Base-by-base conservation (phyloP, 2,888 invertebrate genomes). In the Eristalis tenax region DNA sequence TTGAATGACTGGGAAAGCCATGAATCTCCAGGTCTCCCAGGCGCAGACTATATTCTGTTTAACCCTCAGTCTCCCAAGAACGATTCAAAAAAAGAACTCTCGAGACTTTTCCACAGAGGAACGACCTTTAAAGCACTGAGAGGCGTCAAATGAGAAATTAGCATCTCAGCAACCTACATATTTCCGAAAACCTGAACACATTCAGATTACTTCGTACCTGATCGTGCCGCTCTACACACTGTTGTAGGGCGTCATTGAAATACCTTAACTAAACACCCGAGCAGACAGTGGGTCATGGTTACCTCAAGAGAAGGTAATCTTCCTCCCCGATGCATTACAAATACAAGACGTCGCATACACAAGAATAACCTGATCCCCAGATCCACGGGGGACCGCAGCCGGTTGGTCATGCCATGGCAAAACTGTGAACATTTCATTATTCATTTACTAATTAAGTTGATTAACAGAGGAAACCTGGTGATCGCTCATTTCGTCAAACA, bases 391-490 rank as follows among this genome's bases (percentile, higher is more conserved):
- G n/a, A n/a, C 43, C 6, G 5, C 43, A 1, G 43, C n/a, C n/a
- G 6, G 43, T 5, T n/a, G 50, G 50, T 18, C 6, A 8, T 18
- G 50, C 8, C 18, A 6, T 18, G 18, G 8, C 50, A 50, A 18
- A 50, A 28, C 32, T 61, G 61, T 61, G 28, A 61, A 28, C 26
- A n/a, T 28, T 63, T 63, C 13, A 28, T 63, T 63, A 63, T 63
- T 32, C 63, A n/a, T 32, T 28, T 63, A 32, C 63, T n/a, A 63
- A 32, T 63, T 63, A 15, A 63, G n/a, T 63, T 32, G 18, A 63
- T 63, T 63, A 32, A 28, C 63, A 63, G 32, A 18, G 18, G 26
- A 63, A 63, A 63, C 15, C 61, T 8, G 61, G 61, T 28, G 61
- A 63, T 63, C 61, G 61, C 15, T 8, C 32, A 63, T 32, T 32